Percentiles rank a stretch among this genome's conserved stretches.
Evolutionary conservation across 2,797 vertebrate genomes (phyloP).

Genomic region (Oryzias dopingdopingensis): DNA sequence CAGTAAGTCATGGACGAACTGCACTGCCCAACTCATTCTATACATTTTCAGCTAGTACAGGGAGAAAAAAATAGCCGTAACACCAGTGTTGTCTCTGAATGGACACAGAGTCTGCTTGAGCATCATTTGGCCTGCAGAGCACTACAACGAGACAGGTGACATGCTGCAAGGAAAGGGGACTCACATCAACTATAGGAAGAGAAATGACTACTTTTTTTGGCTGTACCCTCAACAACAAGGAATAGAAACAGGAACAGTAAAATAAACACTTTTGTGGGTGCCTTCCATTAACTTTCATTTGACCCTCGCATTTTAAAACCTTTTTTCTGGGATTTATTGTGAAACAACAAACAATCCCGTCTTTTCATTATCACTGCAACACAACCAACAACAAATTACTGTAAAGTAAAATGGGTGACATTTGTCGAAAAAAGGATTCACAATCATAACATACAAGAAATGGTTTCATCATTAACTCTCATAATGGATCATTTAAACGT

Average conservation of each 20-base stretch:
- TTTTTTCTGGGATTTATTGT: no score
- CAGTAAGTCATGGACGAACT: neutral
- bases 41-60: constrained; percentile 4
- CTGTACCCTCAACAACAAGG: constrained; percentile 7
- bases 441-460: no score
- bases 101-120: neutral
- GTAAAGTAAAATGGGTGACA: constrained; percentile 69
- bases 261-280: constrained; percentile 2
- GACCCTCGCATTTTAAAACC: no score
- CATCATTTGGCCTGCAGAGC: neutral
- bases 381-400: constrained; percentile 62
- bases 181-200: constrained; percentile 10
- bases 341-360: constrained; percentile 21
- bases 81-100: constrained; percentile 5
- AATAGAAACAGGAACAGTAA: neutral
- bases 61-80: constrained; percentile 9
- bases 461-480: constrained; percentile 70
- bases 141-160: constrained; percentile 15
- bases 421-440: constrained; percentile 69
- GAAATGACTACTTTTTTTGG: constrained; percentile 7
- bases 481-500: constrained; percentile 82
- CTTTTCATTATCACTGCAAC: constrained; percentile 38
- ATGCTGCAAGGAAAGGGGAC: constrained; percentile 22
- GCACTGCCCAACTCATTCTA: neutral
- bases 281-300: no score